These are phyloP conservation scores for Orthosia gothica DNA, from an alignment of 2,888 invertebrate species.

Conservation along the genomic window DNA sequence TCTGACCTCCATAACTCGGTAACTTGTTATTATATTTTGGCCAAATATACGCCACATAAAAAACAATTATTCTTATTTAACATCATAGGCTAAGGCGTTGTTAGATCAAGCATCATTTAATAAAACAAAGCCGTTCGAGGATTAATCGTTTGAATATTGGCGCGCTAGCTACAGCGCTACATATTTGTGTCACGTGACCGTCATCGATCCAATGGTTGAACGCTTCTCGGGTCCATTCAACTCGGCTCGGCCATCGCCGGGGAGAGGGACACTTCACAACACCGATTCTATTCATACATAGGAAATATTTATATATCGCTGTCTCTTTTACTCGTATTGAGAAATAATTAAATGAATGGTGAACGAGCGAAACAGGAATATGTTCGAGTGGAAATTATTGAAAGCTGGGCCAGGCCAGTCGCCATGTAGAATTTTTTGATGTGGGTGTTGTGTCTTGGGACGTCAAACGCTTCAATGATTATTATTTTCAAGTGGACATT, in stretches of 20 bases:
- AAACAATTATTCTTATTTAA: not conserved
- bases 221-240: conserved; percentile 92
- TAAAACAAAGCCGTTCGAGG: conserved; percentile 3
- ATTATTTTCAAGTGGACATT: conserved; percentile 89
- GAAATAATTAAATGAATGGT: conserved; percentile 90
- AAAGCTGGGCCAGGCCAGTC: conserved; percentile 89
- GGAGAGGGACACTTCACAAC: conserved; percentile 89
- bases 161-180: conserved; percentile 78
- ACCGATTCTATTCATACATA: conserved; percentile 90
- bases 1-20: too few species aligned
- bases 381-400: conserved; percentile 90
- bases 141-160: conserved; percentile 74
- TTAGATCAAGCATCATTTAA: not conserved
- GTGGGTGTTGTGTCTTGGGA: conserved; percentile 90
- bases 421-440: conserved; percentile 91
- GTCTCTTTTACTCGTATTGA: conserved; percentile 87
- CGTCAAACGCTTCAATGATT: conserved; percentile 91
- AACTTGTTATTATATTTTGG: not conserved
- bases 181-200: conserved; percentile 89
- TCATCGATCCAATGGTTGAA: conserved; percentile 91
- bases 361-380: conserved; percentile 89
- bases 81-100: not conserved
- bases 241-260: conserved; percentile 86
- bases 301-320: conserved; percentile 88
- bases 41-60: not conserved